Conservation (phyloP, 2,888 invertebrate species). For the Griposia aprilina region DNA sequence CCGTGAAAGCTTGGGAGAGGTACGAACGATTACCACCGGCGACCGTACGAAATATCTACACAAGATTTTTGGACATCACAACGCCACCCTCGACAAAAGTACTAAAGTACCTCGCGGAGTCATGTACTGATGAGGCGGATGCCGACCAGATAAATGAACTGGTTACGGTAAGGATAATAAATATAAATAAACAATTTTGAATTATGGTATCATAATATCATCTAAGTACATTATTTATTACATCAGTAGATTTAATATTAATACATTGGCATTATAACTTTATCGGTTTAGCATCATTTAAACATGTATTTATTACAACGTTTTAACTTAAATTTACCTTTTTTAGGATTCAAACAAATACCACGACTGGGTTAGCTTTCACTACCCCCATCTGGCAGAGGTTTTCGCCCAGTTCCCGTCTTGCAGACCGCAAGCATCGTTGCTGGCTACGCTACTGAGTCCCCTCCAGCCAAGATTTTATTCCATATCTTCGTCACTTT, state of each 20-base stretch:
- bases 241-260: neutral
- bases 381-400: constrained; percentile 96
- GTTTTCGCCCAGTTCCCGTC: constrained; percentile 97
- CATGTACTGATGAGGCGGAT: constrained; percentile 94
- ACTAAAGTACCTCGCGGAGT: constrained; percentile 94
- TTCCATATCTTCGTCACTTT: constrained; percentile 97
- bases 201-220: neutral
- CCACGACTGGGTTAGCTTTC: constrained; percentile 97
- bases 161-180: constrained; percentile 91
- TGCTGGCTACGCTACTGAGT: constrained; percentile 95
- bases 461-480: constrained; percentile 97
- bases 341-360: constrained; percentile 95
- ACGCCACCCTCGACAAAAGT: constrained; percentile 97
- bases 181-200: constrained; percentile 7
- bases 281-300: neutral
- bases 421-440: constrained; percentile 94
- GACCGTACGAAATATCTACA: constrained; percentile 93
- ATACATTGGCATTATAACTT: neutral
- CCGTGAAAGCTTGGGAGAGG: constrained; percentile 95
- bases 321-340: constrained; percentile 25
- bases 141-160: constrained; percentile 92
- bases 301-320: neutral
- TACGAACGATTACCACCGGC: constrained; percentile 95
- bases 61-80: constrained; percentile 96
- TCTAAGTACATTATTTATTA: neutral